A percentile compares a stretch with the other conserved stretches of the same genome.
Conservation (phyloP, 2,113 vertebrate species). For the Corynorhinus townsendii region DNA sequence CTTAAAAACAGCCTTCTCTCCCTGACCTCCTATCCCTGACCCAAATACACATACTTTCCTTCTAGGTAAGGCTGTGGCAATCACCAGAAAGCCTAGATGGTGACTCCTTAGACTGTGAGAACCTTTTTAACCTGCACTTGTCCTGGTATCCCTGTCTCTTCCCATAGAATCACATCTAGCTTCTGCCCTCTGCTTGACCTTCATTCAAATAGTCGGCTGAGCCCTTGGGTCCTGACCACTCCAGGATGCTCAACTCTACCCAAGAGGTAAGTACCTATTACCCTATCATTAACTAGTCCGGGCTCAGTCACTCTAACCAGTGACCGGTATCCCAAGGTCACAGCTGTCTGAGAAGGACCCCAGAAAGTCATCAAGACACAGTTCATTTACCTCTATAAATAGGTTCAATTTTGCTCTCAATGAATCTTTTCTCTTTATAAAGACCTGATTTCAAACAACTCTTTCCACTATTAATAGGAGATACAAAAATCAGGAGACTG, state of each 20-base stretch:
- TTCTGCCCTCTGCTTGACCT: not conserved
- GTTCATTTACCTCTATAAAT: not conserved
- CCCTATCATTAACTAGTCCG: not conserved
- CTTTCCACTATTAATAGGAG: constrained; percentile 10
- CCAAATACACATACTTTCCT: not conserved
- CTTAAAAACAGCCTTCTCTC: not conserved
- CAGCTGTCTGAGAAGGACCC: not conserved
- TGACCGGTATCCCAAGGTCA: not conserved
- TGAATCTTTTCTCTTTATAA: constrained; percentile 6
- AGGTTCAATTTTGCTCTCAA: not conserved
- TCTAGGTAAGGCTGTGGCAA: not conserved
- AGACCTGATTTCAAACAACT: constrained; percentile 12
- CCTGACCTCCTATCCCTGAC: not conserved
- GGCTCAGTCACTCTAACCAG: not conserved
- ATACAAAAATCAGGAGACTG: not conserved
- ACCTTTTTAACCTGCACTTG: not conserved
- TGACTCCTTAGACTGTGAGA: not conserved
- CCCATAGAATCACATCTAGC: not conserved
- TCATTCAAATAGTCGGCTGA: not conserved
- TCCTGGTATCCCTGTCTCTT: not conserved
- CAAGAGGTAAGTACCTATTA: not conserved
- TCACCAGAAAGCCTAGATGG: not conserved
- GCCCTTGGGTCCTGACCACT: not conserved
- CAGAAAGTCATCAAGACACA: not conserved
- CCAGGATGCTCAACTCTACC: not conserved